These are phyloP conservation scores for Tychaedon coryphoeus DNA, from an alignment of 2,113 vertebrate genomes.

Conservation along the genomic window DNA sequence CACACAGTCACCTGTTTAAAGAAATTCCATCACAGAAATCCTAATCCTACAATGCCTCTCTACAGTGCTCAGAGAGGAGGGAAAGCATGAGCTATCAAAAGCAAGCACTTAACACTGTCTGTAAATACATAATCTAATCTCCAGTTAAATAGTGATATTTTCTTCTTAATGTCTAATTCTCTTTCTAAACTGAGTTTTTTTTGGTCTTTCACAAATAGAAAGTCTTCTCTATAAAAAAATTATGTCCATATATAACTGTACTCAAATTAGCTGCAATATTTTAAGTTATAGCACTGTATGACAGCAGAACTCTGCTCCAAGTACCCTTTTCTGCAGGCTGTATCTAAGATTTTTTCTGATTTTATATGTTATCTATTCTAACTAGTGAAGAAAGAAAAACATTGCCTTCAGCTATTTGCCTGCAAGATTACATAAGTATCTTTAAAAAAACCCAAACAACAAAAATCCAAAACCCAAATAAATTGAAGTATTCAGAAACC, in stretches of 20 bases:
- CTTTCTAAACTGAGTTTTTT: not conserved
- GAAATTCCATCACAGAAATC: slow-evolving; percentile 52
- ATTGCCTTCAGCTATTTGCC: slow-evolving; percentile 20
- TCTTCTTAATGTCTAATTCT: not conserved
- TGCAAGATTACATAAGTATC: slow-evolving; percentile 55
- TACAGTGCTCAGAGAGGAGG: slow-evolving; percentile 4
- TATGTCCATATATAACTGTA: not conserved
- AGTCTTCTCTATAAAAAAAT: not conserved
- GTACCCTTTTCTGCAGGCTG: not conserved
- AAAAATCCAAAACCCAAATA: not conserved
- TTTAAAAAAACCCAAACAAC: not conserved
- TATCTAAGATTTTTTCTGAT: not conserved
- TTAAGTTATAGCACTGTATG: not conserved
- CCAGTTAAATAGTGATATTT: not conserved
- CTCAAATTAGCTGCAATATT: not conserved
- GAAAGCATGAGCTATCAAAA: not conserved
- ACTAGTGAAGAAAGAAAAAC: not conserved
- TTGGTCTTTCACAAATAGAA: not conserved
- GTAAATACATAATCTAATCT: not conserved
- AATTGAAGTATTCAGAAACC: not conserved
- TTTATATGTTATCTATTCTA: not conserved
- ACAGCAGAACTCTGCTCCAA: not conserved
- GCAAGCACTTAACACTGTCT: not conserved
- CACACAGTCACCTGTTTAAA: slow-evolving; percentile 50
- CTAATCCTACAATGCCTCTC: slow-evolving; percentile 54